A percentile compares a stretch with the other conserved stretches of the same genome.
Evolutionary conservation across 2,113 vertebrate species (phyloP).

Genomic region (Panurus biarmicus): DNA sequence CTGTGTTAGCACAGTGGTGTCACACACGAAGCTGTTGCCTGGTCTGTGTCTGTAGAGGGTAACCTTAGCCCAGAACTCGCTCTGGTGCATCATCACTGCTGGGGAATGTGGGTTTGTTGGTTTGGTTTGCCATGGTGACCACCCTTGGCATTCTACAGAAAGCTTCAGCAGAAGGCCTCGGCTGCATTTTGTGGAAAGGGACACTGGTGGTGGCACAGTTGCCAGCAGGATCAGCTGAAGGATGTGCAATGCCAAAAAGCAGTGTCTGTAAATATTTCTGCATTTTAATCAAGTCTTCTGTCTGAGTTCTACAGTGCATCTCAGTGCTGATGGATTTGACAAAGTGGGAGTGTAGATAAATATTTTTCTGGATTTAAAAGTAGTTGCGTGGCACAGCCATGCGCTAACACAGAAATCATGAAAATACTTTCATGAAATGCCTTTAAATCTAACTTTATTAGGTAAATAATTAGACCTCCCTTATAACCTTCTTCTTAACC

Average conservation of each 20-base stretch:
- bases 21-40: background rate
- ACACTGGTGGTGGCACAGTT: background rate
- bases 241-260: background rate
- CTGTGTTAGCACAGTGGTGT: background rate
- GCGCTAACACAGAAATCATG: background rate
- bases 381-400: background rate
- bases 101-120: background rate
- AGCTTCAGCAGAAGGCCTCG: too few species aligned
- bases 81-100: background rate
- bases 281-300: background rate
- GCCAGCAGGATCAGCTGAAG: rapidly evolving
- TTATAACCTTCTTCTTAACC: background rate
- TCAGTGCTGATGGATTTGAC: background rate
- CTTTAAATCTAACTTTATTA: background rate
- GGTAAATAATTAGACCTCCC: background rate
- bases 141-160: background rate
- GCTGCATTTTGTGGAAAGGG: background rate
- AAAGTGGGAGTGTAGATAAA: background rate
- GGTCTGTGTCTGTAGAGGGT: background rate
- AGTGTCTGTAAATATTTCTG: background rate
- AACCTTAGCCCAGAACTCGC: background rate
- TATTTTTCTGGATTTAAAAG: background rate
- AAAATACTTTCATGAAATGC: background rate
- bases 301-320: background rate
- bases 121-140: background rate